These are phyloP conservation scores for Girardinus metallicus DNA, from an alignment of 2,797 vertebrate genomes.

Conservation along the genomic window DNA sequence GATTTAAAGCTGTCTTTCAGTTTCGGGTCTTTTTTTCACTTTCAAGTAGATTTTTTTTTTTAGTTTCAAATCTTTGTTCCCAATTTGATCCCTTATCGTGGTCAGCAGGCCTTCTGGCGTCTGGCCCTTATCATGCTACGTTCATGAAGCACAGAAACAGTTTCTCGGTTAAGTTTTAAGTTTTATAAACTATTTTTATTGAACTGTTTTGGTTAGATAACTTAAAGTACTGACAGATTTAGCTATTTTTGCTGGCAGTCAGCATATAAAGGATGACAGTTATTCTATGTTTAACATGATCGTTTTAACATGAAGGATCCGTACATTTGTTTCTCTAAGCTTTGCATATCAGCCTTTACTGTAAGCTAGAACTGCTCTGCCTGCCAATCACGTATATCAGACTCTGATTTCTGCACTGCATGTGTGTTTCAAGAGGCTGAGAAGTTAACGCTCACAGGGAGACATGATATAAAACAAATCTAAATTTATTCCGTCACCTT, in stretches of 20 bases:
- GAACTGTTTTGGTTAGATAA: neutral
- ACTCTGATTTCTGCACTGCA: neutral
- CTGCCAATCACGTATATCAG: neutral
- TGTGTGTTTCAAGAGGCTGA: neutral
- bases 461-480: neutral
- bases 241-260: no score
- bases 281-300: neutral
- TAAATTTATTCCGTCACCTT: neutral
- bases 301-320: neutral
- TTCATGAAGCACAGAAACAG: neutral
- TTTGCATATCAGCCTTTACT: neutral
- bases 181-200: neutral
- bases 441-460: neutral
- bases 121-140: neutral
- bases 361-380: neutral
- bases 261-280: no score
- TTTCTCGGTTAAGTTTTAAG: neutral
- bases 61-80: no score
- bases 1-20: no score
- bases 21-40: no score
- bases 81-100: no score
- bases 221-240: neutral
- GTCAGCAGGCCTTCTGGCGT: neutral
- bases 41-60: no score
- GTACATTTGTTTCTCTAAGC: no score